Evolutionary conservation across 2,888 invertebrate species (phyloP).

Genomic region (Polyploca ridens): DNA sequence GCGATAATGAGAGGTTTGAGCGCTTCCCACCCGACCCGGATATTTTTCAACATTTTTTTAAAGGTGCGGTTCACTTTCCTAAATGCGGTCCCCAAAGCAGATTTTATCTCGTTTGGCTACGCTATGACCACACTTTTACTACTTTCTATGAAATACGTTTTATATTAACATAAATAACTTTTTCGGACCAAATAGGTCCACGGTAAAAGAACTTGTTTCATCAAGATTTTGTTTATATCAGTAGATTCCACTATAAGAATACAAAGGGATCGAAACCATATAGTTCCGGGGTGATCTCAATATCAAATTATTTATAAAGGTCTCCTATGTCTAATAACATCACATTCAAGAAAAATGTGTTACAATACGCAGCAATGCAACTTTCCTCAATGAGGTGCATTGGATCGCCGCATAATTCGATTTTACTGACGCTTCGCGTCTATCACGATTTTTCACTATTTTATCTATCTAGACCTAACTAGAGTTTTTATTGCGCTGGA

Average conservation of each 20-base stretch:
- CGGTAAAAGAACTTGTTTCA: neutral
- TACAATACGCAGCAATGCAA: too few relatives aligned
- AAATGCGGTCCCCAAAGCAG: constrained; percentile 8
- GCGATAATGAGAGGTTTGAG: constrained; percentile 29
- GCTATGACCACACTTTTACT: constrained; percentile 7
- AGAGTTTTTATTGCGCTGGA: too few relatives aligned
- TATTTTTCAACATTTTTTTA: constrained; percentile 20
- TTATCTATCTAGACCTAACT: too few relatives aligned
- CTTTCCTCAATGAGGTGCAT: too few relatives aligned
- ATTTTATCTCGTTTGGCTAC: constrained; percentile 1
- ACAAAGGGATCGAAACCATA: constrained; percentile 1
- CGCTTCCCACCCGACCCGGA: constrained; percentile 23
- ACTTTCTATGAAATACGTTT: constrained; percentile 1
- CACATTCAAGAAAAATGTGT: too few relatives aligned
- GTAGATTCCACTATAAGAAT: neutral
- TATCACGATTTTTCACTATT: too few relatives aligned
- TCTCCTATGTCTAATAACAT: too few relatives aligned
- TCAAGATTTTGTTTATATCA: neutral
- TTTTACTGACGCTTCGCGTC: too few relatives aligned
- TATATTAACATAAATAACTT: neutral
- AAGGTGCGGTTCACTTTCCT: constrained; percentile 7
- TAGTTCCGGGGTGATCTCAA: neutral
- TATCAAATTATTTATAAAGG: neutral
- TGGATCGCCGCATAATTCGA: too few relatives aligned
- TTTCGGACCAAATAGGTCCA: neutral